Evolutionary conservation across 2,797 vertebrate genomes (phyloP).

Genomic region (Acipenser oxyrinchus): DNA sequence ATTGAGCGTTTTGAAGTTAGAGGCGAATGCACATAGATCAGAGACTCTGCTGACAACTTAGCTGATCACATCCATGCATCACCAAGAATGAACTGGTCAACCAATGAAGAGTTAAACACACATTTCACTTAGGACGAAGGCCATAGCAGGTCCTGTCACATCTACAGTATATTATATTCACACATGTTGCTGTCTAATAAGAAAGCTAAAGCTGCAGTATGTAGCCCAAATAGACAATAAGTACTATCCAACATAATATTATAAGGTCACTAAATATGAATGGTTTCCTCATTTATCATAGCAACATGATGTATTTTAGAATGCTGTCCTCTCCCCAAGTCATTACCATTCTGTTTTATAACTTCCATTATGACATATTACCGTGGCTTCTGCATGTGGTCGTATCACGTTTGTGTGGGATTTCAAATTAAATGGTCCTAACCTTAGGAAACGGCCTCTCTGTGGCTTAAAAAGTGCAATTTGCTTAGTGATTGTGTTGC

Average conservation of each 20-base stretch:
- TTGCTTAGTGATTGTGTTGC: conserved; percentile 7
- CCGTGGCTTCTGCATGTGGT: conserved; percentile 20
- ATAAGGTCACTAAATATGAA: conserved; percentile 39
- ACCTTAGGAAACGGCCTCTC: conserved; percentile 1
- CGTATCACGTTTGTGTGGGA: conserved; percentile 26
- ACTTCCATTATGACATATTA: conserved; percentile 34
- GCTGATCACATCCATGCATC: no score
- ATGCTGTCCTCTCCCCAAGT: conserved; percentile 41
- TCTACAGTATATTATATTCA: conserved; percentile 29
- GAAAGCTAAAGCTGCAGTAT: no score
- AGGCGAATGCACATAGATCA: no score
- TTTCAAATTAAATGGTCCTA: conserved; percentile 17
- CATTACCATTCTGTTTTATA: conserved; percentile 46
- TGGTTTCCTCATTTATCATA: conserved; percentile 47
- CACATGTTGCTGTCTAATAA: conserved; percentile 17
- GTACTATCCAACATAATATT: neutral
- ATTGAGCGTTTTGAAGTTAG: no score
- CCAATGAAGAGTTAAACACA: no score
- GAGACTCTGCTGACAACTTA: no score
- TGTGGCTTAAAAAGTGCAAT: conserved; percentile 5
- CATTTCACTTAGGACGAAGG: no score
- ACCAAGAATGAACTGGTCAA: no score
- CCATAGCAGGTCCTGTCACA: conserved; percentile 5
- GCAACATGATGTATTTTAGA: conserved; percentile 50
- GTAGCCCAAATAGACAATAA: no score